Conservation (phyloP, 2,797 vertebrate species). For the Florisuga fusca region DNA sequence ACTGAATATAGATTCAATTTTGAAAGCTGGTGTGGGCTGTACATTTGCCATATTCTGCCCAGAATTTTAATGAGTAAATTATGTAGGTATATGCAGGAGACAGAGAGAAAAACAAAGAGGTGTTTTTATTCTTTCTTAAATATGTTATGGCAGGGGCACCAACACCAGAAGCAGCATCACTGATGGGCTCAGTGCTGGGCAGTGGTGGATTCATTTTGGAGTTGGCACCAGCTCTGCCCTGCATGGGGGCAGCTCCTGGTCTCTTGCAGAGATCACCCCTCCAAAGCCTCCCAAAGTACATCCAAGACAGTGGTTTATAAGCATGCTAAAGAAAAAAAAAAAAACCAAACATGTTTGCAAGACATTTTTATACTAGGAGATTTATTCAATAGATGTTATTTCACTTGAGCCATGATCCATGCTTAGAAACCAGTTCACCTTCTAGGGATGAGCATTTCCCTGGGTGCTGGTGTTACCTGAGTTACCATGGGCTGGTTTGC, state of each 20-base stretch:
- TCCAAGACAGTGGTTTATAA: background rate
- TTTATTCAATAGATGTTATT: background rate
- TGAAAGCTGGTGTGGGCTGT: background rate
- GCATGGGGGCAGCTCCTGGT: accelerated
- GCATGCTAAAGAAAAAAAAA: background rate
- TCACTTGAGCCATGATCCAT: background rate
- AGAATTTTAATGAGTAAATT: background rate
- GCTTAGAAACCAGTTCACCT: background rate
- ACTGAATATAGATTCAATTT: background rate
- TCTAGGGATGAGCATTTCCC: background rate
- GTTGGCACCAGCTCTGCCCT: background rate
- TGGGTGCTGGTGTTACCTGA: accelerated
- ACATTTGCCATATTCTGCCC: background rate
- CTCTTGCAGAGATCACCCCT: background rate
- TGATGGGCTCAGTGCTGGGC: background rate
- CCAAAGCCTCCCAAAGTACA: background rate
- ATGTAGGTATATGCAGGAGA: background rate
- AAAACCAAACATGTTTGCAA: background rate
- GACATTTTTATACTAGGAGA: background rate
- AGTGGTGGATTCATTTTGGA: background rate
- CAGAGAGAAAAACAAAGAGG: background rate
- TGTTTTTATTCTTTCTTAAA: background rate
- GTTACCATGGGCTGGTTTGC: background rate
- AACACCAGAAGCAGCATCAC: too few relatives aligned
- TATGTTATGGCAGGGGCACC: background rate